Base-by-base conservation (phyloP, 2,888 invertebrate genomes). In the Mesorhabditis spiculigera region DNA sequence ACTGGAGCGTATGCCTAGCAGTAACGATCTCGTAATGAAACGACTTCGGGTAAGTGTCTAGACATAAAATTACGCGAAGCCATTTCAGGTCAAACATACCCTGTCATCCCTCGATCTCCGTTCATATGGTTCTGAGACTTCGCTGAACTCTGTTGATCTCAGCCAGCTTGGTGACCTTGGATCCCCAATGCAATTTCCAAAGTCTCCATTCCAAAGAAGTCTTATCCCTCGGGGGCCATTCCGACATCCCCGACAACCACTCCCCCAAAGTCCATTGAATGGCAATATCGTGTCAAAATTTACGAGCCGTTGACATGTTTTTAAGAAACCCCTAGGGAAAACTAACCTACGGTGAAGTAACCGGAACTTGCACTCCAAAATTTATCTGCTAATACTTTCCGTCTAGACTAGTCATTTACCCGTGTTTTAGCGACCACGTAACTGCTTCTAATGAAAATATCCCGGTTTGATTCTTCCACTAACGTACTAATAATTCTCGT, bases 171-270 rank as follows among this genome's bases (percentile, higher is more conserved):
- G 74, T 16, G 79, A 79, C 62, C 72, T 78, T 41, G 79, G 78
- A 61, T 70, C 72, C 45, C 77, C 79, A 1, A 69, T 78, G 58
- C 76, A 73, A 66, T 78, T 77, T 66, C 73, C 66, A 65, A 67
- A 68, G 45, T 69, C 68, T 66, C 76, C 71, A 71, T 71, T 71
- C 67, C 74, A 70, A 65, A 64, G 72, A 88, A 43, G 95, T 95
- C 86, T 95, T 92, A 79, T 96, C 95, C 77, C 95, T 95, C 89
- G 66, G 86, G n/a, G 50, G 8, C 58, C 58, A 13, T 50, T 50
- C 58, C 8, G 58, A 50, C 58, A 50, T 50, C 58, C 8, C n/a
- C 58, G 58, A 50, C 58, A 10, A 50, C 58, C 10, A 50, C 8
- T 50, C n/a, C 58, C 63, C 63, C 13, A 63, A 63, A 10, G 8